Base-by-base conservation (phyloP, 2,797 vertebrate species). In the Otolemur crassicaudatus region DNA sequence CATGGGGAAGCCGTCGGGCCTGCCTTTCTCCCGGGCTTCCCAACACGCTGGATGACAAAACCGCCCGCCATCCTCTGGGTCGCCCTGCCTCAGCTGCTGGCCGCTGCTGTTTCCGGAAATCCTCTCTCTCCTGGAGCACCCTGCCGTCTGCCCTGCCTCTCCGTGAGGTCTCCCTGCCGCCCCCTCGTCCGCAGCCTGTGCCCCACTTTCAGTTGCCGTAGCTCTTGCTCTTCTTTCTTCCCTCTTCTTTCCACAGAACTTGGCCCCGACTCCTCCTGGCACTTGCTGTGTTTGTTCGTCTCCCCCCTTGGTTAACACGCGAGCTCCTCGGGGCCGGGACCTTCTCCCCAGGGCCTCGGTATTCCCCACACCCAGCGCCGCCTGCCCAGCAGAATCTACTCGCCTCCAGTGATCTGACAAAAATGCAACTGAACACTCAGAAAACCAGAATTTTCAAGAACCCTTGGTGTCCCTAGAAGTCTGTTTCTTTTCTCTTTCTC, bases 21-120 rank as follows among this genome's bases (percentile, higher is more conserved):
- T 91, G 46, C 12, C 46, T 90, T 73, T 37, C 56, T 95, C n/a
- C 43, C 69, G 23, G 61, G 37, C 16, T 93, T 90, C 81, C 53
- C 14, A 58, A 93, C n/a, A 13, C 14, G 16, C 23, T 13, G 0
- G 27, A 81, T 65, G 56, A 7, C 13, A 58, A 46, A n/a, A 19
- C 17, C 8, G 7, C 60, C 25, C 22, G 34, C n/a, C 40, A 25
- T 58, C 25, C 29, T 72, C 67, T n/a, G 7, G 1, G 29, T 0
- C 0, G 9, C 46, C 16, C 4, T 11, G 1, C 63, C 7, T 82
- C 17, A 12, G n/a, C 22, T n/a, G 14, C 77, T 4, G 2, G 14
- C 19, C n/a, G 37, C 22, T 1, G 37, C 31, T 73, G 56, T 23
- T 90, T 79, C 63, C 70, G 4, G 9, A 81, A 79, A 40, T 46